Evolutionary conservation across 2,797 vertebrate genomes (phyloP).

Genomic region (Microctenopoma steveboyesi): DNA sequence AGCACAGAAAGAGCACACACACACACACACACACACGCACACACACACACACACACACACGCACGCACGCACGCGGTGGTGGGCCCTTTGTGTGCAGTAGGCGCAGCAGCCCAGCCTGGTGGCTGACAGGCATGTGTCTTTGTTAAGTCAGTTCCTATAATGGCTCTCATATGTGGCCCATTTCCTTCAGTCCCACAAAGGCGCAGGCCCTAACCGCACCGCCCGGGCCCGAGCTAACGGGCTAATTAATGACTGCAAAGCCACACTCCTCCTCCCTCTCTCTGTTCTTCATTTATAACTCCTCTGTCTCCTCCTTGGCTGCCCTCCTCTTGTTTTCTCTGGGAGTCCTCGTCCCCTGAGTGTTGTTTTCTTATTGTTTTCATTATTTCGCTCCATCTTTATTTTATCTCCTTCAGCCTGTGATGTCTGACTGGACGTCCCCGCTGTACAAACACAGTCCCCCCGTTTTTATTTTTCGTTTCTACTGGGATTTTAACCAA

Average conservation of each 20-base stretch:
- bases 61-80: conserved; percentile 29
- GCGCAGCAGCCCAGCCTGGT: conserved; percentile 81
- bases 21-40: neutral
- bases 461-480: neutral
- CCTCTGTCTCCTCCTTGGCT: conserved; percentile 52
- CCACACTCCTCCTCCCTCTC: conserved; percentile 66
- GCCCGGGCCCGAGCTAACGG: conserved; percentile 83
- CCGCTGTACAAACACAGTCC: neutral
- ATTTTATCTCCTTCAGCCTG: neutral
- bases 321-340: conserved; percentile 27
- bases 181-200: conserved; percentile 90
- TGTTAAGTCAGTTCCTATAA: conserved; percentile 92
- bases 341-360: conserved; percentile 1
- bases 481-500: conserved; percentile 13
- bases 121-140: conserved; percentile 97
- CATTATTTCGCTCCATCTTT: conserved; percentile 16
- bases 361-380: conserved; percentile 55
- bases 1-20: conserved; percentile 7
- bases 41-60: conserved; percentile 9
- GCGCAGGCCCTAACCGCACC: conserved; percentile 79
- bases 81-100: conserved; percentile 61
- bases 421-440: neutral
- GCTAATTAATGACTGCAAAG: conserved; percentile 82
- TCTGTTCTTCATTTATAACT: conserved; percentile 76
- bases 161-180: conserved; percentile 94